Conservation (phyloP, 2,888 invertebrate species). For the Melieria omissa region DNA sequence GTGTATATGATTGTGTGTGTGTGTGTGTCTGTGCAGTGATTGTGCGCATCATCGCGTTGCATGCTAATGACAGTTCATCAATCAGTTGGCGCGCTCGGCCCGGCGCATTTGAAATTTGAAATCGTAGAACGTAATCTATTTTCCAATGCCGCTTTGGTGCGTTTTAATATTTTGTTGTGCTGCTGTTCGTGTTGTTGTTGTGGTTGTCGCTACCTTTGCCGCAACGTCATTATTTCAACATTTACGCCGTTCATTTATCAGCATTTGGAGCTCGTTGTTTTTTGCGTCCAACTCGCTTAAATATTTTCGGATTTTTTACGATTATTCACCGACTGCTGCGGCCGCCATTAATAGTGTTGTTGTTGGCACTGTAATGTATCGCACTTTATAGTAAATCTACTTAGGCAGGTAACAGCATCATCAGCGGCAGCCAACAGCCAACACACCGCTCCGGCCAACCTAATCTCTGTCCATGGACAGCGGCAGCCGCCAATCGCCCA, state of each 20-base stretch:
- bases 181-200: neutral
- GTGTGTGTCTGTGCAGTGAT: constrained; percentile 24
- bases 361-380: constrained; percentile 31
- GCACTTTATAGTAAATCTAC: constrained; percentile 33
- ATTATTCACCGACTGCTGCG: no score
- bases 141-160: constrained; percentile 8
- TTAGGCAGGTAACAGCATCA: constrained; percentile 39
- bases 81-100: constrained; percentile 42
- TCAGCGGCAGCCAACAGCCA: constrained; percentile 21
- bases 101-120: constrained; percentile 44
- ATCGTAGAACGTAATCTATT: constrained; percentile 46
- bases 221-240: constrained; percentile 47
- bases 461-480: neutral
- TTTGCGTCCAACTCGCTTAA: constrained; percentile 4
- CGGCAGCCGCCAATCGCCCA: constrained; percentile 32
- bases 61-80: constrained; percentile 52
- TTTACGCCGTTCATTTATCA: constrained; percentile 52
- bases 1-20: neutral
- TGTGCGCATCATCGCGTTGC: constrained; percentile 45
- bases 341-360: neutral
- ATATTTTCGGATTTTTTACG: neutral
- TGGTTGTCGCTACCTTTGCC: constrained; percentile 27
- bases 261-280: constrained; percentile 39
- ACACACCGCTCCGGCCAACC: no score
- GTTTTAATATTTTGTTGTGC: neutral